Conservation (phyloP, 2,113 vertebrate species). For the Bubalus kerabau region DNA sequence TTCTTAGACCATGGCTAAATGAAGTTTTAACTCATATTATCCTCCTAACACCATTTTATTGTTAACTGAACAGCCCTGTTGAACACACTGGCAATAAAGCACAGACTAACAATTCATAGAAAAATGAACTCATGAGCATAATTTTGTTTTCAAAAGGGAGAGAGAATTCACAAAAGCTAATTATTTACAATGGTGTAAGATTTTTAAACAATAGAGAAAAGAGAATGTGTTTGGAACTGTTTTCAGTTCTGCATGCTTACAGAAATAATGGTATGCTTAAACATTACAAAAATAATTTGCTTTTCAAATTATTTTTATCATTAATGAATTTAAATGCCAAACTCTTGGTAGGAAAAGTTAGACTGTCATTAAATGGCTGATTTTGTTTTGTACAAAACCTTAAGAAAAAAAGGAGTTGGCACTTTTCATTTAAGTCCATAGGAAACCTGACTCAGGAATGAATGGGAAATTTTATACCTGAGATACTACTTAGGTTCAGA, state of each 20-base stretch:
- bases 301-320: background rate
- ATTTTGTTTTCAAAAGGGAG: slow-evolving; percentile 20
- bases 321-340: background rate
- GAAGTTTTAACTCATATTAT: background rate
- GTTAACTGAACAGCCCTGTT: background rate
- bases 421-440: background rate
- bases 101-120: background rate
- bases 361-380: background rate
- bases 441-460: background rate
- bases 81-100: background rate
- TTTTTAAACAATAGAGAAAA: background rate
- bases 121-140: background rate
- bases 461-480: background rate
- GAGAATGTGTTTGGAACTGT: background rate
- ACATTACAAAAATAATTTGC: background rate
- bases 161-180: background rate
- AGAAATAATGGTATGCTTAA: background rate
- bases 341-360: background rate
- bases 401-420: background rate
- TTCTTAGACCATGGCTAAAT: background rate
- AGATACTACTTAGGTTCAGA: background rate
- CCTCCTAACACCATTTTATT: background rate
- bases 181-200: background rate
- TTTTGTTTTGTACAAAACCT: background rate
- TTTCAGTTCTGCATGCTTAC: background rate